Evolutionary conservation across 2,113 vertebrate species (phyloP).

Genomic region (Pterocles burchelli): DNA sequence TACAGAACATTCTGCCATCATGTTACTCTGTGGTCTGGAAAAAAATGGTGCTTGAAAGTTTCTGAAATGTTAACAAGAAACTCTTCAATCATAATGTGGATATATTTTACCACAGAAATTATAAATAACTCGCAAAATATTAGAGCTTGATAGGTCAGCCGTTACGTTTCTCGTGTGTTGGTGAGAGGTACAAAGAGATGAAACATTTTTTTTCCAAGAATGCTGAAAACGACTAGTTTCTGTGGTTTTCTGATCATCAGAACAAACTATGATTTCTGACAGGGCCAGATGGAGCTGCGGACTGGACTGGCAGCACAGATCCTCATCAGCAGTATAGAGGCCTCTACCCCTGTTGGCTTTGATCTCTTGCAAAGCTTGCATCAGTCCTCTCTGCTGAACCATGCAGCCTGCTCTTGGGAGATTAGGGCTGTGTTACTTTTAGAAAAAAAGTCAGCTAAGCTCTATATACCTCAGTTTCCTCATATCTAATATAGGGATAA

Average conservation of each 20-base stretch:
- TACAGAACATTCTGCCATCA: constrained; percentile 18
- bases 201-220: neutral
- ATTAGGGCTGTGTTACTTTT: fast-evolving
- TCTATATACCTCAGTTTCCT: neutral
- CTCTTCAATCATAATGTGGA: neutral
- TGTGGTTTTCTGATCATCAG: neutral
- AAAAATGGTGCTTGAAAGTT: neutral
- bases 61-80: neutral
- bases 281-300: neutral
- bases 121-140: neutral
- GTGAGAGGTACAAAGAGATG: neutral
- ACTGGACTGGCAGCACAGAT: neutral
- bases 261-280: neutral
- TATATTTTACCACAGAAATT: neutral
- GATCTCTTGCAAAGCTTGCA: neutral
- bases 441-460: neutral
- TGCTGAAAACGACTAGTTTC: neutral
- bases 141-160: neutral
- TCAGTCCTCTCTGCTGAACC: neutral
- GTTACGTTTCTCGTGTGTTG: neutral
- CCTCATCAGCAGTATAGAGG: neutral
- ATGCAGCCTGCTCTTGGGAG: neutral
- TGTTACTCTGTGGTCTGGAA: neutral
- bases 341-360: neutral
- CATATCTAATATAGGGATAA: neutral